These are phyloP conservation scores for Sebastes iracundus DNA, from an alignment of 2,797 vertebrate species.

Conservation along the genomic window DNA sequence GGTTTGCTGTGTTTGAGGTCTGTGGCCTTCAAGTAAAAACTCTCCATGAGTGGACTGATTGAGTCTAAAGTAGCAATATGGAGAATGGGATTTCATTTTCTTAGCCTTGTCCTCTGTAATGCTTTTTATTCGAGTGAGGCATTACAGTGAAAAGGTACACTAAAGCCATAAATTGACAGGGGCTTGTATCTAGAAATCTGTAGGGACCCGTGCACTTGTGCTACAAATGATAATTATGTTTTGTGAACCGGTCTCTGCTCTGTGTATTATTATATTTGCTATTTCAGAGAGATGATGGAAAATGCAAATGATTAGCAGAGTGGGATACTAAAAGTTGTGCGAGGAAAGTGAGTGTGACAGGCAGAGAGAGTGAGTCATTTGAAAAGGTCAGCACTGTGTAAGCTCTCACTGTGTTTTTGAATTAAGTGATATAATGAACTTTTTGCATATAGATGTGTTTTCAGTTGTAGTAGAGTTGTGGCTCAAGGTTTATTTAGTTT, in stretches of 20 bases:
- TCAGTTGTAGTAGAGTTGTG: neutral
- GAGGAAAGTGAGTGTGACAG: conserved; percentile 51
- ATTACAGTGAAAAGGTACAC: conserved; percentile 44
- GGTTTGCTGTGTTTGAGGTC: neutral
- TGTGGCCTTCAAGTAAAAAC: conserved; percentile 24
- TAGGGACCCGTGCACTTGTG: conserved; percentile 21
- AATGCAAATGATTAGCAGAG: conserved; percentile 64
- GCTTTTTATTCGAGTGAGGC: conserved; percentile 44
- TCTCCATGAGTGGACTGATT: neutral
- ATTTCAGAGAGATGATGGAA: conserved; percentile 54
- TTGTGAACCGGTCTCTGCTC: conserved; percentile 31
- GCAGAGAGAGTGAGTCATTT: conserved; percentile 47
- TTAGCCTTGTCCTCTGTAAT: conserved; percentile 23
- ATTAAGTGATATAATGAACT: conserved; percentile 39
- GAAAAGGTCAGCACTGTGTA: conserved; percentile 54
- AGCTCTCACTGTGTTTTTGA: conserved; percentile 32
- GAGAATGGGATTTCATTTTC: conserved; percentile 57
- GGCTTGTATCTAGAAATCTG: conserved; percentile 19
- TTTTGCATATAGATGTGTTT: conserved; percentile 43
- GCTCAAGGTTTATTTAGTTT: neutral
- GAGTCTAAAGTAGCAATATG: conserved; percentile 37
- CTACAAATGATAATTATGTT: conserved; percentile 49
- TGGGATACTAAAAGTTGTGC: conserved; percentile 44
- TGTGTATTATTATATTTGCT: conserved; percentile 44
- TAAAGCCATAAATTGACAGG: conserved; percentile 34